Conservation (phyloP, 2,797 vertebrate genomes). For the Manis javanica region DNA sequence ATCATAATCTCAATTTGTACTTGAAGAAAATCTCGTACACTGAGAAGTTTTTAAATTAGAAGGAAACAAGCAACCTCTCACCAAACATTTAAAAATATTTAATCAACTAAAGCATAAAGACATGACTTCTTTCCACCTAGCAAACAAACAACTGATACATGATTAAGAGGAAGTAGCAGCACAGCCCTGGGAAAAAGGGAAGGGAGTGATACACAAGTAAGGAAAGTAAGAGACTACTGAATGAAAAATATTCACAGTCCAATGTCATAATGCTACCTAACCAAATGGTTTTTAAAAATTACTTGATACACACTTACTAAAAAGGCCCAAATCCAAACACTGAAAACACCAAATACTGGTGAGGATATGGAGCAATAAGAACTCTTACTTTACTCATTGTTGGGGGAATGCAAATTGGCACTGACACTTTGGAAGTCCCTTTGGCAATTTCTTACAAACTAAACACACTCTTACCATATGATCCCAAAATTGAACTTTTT, state of each 20-base stretch:
- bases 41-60: slow-evolving; percentile 34
- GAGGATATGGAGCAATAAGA: neutral
- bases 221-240: neutral
- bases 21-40: neutral
- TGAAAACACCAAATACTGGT: neutral
- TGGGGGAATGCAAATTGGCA: neutral
- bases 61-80: neutral
- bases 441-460: neutral
- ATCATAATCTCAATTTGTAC: neutral
- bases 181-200: neutral
- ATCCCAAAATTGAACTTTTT: neutral
- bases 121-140: neutral
- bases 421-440: neutral
- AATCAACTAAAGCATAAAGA: neutral
- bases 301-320: neutral
- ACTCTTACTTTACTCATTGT: neutral
- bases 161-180: neutral
- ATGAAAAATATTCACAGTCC: neutral
- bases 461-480: neutral
- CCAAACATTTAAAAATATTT: neutral
- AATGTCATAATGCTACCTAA: neutral
- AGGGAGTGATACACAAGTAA: neutral
- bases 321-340: neutral
- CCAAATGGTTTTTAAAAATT: neutral
- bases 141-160: neutral